Percentiles rank a stretch among this genome's conserved stretches.
Evolutionary conservation across 1,140 invertebrate species (phyloP).

Genomic region (Drosophila guanche): DNA sequence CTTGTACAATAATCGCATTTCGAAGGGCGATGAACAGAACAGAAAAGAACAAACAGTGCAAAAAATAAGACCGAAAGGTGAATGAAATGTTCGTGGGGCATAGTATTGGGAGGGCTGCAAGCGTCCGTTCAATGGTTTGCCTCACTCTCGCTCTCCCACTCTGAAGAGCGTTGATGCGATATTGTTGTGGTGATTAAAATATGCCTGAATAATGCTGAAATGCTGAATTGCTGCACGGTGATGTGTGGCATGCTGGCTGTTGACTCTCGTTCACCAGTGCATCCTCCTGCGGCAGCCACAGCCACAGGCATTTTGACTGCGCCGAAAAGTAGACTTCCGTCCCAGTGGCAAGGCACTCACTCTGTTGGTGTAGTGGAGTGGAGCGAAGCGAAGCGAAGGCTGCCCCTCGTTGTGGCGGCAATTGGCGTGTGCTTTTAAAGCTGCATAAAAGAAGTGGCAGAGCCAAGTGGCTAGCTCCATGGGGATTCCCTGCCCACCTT

Average conservation of each 20-base stretch:
- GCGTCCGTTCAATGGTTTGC: slow-evolving; percentile 21
- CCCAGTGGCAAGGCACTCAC: too few relatives aligned
- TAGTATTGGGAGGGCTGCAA: neutral
- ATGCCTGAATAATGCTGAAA: slow-evolving; percentile 12
- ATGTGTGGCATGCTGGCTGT: slow-evolving; percentile 5
- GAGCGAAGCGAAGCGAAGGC: neutral
- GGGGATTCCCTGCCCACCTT: too few relatives aligned
- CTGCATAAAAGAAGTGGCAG: neutral
- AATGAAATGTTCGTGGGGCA: neutral
- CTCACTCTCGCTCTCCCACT: neutral
- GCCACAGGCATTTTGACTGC: slow-evolving; percentile 8
- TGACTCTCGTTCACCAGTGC: neutral
- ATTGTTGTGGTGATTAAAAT: slow-evolving; percentile 63
- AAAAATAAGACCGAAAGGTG: neutral
- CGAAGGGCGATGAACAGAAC: slow-evolving; percentile 8
- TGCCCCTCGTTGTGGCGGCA: neutral
- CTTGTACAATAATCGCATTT: slow-evolving; percentile 37
- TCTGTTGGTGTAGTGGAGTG: too few relatives aligned
- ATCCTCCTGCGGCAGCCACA: slow-evolving; percentile 7
- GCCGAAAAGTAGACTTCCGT: slow-evolving; percentile 18
- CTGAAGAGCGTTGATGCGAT: slow-evolving; percentile 30
- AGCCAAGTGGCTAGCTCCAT: too few relatives aligned
- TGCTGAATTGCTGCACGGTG: slow-evolving; percentile 2
- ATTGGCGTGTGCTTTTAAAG: neutral
- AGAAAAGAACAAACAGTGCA: too few relatives aligned